Base-by-base conservation (phyloP, 2,113 vertebrate species). In the Percina caprodes region DNA sequence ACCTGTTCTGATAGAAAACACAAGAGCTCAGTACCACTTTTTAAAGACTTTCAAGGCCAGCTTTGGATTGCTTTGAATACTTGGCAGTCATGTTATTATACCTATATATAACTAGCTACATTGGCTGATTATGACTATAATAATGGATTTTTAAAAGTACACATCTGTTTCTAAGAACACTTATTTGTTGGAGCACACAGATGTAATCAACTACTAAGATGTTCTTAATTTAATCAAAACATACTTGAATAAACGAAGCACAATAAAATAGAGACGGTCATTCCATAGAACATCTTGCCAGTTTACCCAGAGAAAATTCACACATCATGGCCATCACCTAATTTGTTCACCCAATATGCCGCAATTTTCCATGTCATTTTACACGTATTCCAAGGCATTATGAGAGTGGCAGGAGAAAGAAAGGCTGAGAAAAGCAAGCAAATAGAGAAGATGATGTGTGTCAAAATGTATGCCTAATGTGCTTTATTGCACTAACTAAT, bases 401-500 rank as follows among this genome's bases (percentile, higher is more conserved):
- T 19, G 35, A 49, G 54, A 56, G 69, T 7, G 10, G 3, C 23
- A 0, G 35, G 49, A 66, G 46, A 82, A 77, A 84, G n/a, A 9
- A 59, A 3, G 52, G 42, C 52, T 3, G 73, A 55, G 54, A 11
- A 72, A 35, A 66, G 46, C 19, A 15, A 9, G 23, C 23, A 26
- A 24, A 48, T 52, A 71, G 42, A n/a, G 68, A 66, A 68, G 82
- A 74, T 67, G 77, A 54, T 1, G 62, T 2, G 62, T 54, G 63
- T 69, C 54, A 79, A 86, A 93, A 79, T 13, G 42, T 63, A 58
- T 46, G 48, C 12, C 52, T 8, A 12, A 10, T 56, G 46, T 61
- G 76, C 60, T 79, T 85, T 74, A 83, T 86, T 62, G 61, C 77
- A 49, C 58, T 70, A 18, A 54, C 78, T 90, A 91, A 91, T 92